Conservation (phyloP, 1,140 invertebrate genomes). For the Aphaenogaster ashmeadi region DNA sequence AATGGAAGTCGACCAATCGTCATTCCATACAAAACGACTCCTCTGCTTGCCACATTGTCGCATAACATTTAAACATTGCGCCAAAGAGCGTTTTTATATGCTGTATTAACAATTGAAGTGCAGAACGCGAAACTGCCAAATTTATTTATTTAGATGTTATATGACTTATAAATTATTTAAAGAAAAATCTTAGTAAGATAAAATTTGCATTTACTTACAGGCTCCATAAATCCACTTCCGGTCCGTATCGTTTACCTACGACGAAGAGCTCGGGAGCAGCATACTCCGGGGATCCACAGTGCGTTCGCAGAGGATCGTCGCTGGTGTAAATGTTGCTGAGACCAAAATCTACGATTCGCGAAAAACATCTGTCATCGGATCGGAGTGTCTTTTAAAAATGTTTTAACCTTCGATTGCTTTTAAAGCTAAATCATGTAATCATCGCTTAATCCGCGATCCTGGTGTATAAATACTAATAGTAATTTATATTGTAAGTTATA, state of each 20-base stretch:
- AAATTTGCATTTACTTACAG: slow-evolving; percentile 86
- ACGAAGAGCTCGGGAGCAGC: slow-evolving; percentile 92
- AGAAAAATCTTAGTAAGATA: not conserved
- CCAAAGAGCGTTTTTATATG: not conserved
- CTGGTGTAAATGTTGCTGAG: slow-evolving; percentile 90
- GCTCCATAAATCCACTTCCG: slow-evolving; percentile 93
- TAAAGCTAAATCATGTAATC: not conserved
- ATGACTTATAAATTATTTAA: not conserved
- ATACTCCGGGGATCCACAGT: slow-evolving; percentile 93
- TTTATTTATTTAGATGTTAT: not conserved
- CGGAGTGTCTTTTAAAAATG: slow-evolving; percentile 18
- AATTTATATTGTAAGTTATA: not conserved
- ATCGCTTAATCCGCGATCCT: not conserved
- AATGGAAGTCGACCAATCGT: slow-evolving; percentile 91
- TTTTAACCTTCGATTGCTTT: not conserved
- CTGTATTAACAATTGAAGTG: not conserved
- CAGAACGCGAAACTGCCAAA: not conserved
- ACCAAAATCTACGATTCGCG: slow-evolving; percentile 90
- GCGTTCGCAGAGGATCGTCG: slow-evolving; percentile 89
- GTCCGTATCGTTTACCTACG: slow-evolving; percentile 89
- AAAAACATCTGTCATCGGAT: not conserved
- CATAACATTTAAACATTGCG: not conserved
- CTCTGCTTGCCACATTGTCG: slow-evolving; percentile 83
- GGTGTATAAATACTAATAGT: not conserved
- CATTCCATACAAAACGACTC: slow-evolving; percentile 91